Conservation (phyloP, 2,113 vertebrate genomes). For the Eurystomus gularis region DNA sequence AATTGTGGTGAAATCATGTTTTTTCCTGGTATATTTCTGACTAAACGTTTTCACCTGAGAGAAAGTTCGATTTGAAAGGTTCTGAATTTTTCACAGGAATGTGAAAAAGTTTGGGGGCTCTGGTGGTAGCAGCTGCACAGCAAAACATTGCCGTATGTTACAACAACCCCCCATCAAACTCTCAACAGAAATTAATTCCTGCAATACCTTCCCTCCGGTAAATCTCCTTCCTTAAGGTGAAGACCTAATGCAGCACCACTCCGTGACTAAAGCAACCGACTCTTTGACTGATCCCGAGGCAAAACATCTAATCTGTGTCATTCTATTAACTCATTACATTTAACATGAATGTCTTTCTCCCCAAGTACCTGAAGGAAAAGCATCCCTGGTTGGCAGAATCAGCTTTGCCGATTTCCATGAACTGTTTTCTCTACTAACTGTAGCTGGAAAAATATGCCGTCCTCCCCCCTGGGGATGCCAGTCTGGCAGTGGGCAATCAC, state of each 20-base stretch:
- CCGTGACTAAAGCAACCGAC: neutral
- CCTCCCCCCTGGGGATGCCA: accelerated
- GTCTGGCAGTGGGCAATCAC: neutral
- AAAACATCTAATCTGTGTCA: neutral
- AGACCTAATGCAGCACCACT: neutral
- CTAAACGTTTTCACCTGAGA: neutral
- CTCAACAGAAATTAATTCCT: neutral
- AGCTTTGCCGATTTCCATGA: neutral
- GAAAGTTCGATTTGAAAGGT: neutral
- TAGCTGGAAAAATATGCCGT: neutral
- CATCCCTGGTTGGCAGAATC: neutral
- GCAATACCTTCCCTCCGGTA: neutral
- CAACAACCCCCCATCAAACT: neutral
- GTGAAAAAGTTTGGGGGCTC: neutral
- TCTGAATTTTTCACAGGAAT: neutral
- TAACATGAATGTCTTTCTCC: neutral
- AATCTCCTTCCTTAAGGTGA: neutral
- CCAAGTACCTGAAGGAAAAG: neutral
- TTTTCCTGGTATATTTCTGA: neutral
- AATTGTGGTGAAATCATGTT: neutral
- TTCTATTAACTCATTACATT: neutral
- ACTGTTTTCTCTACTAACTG: neutral
- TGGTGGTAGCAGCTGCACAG: neutral
- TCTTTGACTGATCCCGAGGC: neutral
- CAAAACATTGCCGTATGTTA: neutral